Percentiles rank a stretch among this genome's conserved stretches.
phyloP scores from a whole-genome alignment of 2,113 vertebrate genomes.

The Halcyon senegalensis region DNA sequence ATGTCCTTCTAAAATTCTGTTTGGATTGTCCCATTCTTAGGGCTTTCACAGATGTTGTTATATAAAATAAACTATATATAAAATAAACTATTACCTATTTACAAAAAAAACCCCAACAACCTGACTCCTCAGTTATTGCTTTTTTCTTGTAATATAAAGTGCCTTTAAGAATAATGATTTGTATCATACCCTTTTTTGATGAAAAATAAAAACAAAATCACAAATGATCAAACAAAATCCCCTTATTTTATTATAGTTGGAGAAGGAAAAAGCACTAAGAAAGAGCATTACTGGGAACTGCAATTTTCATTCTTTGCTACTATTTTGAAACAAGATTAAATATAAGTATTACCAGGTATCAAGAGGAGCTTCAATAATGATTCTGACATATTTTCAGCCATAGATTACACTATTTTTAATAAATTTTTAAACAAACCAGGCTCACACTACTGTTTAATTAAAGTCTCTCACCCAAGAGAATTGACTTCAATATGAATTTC shows the following conservation, averaged over 20 bases:
- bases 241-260: neutral
- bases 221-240: neutral
- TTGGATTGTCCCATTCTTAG: neutral
- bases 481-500: neutral
- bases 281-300: neutral
- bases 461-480: neutral
- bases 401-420: neutral
- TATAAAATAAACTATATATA: neutral
- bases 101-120: neutral
- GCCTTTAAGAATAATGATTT: neutral
- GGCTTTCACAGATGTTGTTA: neutral
- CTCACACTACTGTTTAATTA: neutral
- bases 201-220: neutral
- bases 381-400: neutral
- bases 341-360: neutral
- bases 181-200: neutral
- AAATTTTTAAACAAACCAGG: neutral
- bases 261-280: neutral
- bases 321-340: neutral
- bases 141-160: neutral
- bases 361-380: neutral
- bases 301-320: neutral
- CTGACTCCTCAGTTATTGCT: neutral
- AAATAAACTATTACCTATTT: neutral
- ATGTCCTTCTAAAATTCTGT: neutral